phyloP scores from a whole-genome alignment of 2,888 invertebrate genomes.

The Epinotia brunnichana region DNA sequence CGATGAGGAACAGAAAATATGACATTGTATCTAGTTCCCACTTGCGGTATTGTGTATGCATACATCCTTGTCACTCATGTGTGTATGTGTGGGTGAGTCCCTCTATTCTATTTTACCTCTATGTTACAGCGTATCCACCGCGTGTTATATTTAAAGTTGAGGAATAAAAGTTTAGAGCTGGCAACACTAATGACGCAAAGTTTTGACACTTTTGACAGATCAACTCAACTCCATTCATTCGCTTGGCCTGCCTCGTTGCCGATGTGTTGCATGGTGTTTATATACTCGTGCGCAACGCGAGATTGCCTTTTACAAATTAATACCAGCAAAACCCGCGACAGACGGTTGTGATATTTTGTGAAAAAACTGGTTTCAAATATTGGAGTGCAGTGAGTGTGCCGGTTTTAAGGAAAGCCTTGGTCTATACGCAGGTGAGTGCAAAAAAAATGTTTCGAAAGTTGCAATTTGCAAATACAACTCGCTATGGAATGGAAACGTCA shows the following conservation, averaged over 20 bases:
- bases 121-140: no score
- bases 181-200: conserved; percentile 38
- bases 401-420: conserved; percentile 5
- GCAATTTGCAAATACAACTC: conserved; percentile 15
- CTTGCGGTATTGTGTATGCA: no score
- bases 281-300: conserved; percentile 35
- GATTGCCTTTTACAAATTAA: conserved; percentile 17
- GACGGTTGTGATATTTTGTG: conserved; percentile 24
- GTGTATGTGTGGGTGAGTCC: no score
- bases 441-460: conserved; percentile 39
- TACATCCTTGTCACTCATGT: no score
- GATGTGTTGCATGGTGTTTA: conserved; percentile 4
- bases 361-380: conserved; percentile 24
- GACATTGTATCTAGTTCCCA: no score
- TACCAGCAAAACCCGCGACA: conserved; percentile 15
- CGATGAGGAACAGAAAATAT: no score
- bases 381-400: conserved; percentile 42
- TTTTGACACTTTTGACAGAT: conserved; percentile 24
- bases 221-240: neutral
- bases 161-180: neutral
- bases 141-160: neutral
- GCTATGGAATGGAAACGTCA: conserved; percentile 8
- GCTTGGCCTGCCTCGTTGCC: neutral
- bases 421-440: conserved; percentile 23
- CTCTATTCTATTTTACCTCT: no score